These are phyloP conservation scores for Tetragonula clypearis DNA, from an alignment of 1,140 invertebrate species.

Conservation along the genomic window DNA sequence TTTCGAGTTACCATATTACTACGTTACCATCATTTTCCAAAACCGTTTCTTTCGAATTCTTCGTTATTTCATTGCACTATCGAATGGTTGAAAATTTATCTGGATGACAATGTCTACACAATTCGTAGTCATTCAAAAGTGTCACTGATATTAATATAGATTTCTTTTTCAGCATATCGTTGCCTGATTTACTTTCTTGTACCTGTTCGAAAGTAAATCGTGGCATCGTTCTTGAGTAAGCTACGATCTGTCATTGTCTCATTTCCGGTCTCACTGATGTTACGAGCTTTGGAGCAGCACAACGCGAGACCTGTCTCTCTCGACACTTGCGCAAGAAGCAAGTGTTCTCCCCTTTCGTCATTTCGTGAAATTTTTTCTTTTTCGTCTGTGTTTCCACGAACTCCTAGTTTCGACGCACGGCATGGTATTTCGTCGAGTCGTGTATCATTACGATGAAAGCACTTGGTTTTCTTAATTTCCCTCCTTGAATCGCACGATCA, in stretches of 20 bases:
- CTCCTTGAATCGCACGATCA: neutral
- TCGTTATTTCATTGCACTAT: neutral
- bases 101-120: neutral
- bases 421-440: neutral
- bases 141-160: no score
- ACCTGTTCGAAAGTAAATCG: neutral
- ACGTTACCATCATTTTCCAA: neutral
- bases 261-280: slow-evolving; percentile 14
- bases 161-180: no score
- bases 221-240: neutral
- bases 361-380: slow-evolving; percentile 26
- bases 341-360: neutral
- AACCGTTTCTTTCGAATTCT: neutral
- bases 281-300: neutral
- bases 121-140: neutral
- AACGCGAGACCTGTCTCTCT: neutral
- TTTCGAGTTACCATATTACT: no score
- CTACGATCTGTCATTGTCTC: slow-evolving; percentile 22
- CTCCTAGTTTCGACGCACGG: neutral
- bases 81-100: neutral
- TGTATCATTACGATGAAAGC: neutral
- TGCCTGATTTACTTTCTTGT: neutral
- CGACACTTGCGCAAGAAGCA: slow-evolving; percentile 10
- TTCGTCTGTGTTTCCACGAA: neutral
- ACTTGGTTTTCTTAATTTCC: neutral